A percentile compares a stretch with the other conserved stretches of the same genome.
These are phyloP conservation scores for Cryptotis parvus DNA, from an alignment of 2,113 vertebrate genomes.

Conservation along the genomic window DNA sequence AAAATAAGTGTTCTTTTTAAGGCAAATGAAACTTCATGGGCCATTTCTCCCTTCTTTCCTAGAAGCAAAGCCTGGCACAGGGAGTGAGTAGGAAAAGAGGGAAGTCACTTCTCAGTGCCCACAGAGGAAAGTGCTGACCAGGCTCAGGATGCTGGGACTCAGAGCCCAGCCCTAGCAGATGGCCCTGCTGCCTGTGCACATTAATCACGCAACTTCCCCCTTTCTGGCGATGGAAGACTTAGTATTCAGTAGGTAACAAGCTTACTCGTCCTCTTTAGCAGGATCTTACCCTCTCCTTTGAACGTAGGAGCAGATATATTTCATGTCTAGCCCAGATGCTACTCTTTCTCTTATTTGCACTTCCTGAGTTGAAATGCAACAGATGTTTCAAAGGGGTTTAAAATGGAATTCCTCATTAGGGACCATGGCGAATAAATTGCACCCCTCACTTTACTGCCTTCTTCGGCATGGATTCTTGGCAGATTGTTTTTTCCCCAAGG, in stretches of 20 bases:
- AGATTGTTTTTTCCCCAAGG: conserved; percentile 23
- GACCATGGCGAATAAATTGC: conserved; percentile 77
- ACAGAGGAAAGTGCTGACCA: conserved; percentile 86
- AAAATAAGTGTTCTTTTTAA: conserved; percentile 65
- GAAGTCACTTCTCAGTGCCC: conserved; percentile 85
- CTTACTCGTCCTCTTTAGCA: background rate
- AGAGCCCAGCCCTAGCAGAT: conserved; percentile 84
- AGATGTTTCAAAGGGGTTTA: conserved; percentile 79
- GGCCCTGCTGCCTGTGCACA: conserved; percentile 77
- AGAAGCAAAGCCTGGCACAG: conserved; percentile 74
- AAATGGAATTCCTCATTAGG: conserved; percentile 79
- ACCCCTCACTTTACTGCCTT: conserved; percentile 64
- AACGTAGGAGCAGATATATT: conserved; percentile 61
- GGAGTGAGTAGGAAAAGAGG: conserved; percentile 73
- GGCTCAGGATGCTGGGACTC: conserved; percentile 85
- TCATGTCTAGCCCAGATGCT: conserved; percentile 59
- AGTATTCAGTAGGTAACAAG: conserved; percentile 60
- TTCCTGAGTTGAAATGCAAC: conserved; percentile 83
- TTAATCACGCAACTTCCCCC: conserved; percentile 86
- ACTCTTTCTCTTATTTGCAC: conserved; percentile 82
- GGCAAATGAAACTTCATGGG: conserved; percentile 83
- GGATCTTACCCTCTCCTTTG: background rate
- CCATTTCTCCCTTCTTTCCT: conserved; percentile 82
- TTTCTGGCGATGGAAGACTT: conserved; percentile 69
- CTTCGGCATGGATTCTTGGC: conserved; percentile 54